These are phyloP conservation scores for Lynx canadensis DNA, from an alignment of 2,113 vertebrate species.

Conservation along the genomic window DNA sequence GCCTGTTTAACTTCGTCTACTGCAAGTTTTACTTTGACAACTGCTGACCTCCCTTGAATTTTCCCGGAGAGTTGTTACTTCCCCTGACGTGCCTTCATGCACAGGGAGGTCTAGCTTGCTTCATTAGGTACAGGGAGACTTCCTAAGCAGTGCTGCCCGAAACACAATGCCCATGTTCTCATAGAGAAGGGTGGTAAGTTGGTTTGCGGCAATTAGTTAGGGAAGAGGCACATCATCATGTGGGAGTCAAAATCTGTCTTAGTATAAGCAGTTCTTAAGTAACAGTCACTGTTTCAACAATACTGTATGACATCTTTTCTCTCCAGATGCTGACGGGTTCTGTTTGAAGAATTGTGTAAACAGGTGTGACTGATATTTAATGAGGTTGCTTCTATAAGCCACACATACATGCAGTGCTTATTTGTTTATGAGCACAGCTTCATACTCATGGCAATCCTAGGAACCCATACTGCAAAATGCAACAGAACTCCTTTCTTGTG, in stretches of 20 bases:
- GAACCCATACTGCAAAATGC: not conserved
- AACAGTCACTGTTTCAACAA: not conserved
- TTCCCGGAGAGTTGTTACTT: not conserved
- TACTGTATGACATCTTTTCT: not conserved
- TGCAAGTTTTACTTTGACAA: not conserved
- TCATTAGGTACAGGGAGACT: not conserved
- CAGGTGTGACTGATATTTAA: slow-evolving; percentile 12
- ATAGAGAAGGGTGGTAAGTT: not conserved
- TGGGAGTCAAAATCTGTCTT: not conserved
- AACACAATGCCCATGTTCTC: not conserved
- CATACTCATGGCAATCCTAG: not conserved
- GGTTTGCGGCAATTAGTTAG: not conserved
- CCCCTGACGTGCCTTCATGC: not conserved
- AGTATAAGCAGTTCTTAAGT: not conserved
- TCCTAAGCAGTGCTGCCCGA: not conserved
- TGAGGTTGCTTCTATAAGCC: not conserved
- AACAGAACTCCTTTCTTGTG: not conserved
- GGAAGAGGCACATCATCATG: not conserved
- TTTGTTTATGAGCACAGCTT: slow-evolving; percentile 22
- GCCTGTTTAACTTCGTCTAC: not conserved
- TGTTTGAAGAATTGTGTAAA: slow-evolving; percentile 30
- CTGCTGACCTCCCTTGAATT: not conserved
- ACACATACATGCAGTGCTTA: not conserved
- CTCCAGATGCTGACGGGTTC: not conserved
- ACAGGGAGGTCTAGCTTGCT: not conserved